These are phyloP conservation scores for Trachelus tabidus DNA, from an alignment of 2,888 invertebrate genomes.

Conservation along the genomic window DNA sequence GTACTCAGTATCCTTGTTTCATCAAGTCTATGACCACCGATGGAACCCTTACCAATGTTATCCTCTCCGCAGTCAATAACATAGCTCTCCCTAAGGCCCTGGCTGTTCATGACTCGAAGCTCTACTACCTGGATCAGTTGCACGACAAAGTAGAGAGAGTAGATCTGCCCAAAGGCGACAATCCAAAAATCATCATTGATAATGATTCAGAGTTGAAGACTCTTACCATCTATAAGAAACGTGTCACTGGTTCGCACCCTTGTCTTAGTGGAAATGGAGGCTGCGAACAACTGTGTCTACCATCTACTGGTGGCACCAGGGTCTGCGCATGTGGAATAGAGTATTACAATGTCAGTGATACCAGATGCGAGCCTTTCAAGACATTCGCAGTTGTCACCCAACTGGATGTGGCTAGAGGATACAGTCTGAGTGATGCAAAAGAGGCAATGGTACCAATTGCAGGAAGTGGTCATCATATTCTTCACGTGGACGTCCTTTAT, in stretches of 20 bases:
- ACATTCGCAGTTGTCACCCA: constrained; percentile 95
- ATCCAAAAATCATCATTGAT: constrained; percentile 79
- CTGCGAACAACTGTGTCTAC: constrained; percentile 95
- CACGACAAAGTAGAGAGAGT: constrained; percentile 91
- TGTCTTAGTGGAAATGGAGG: constrained; percentile 89
- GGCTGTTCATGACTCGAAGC: constrained; percentile 81
- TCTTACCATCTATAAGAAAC: constrained; percentile 88
- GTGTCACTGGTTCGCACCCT: constrained; percentile 84
- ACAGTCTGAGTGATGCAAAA: constrained; percentile 83
- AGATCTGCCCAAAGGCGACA: constrained; percentile 83
- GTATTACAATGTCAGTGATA: constrained; percentile 82
- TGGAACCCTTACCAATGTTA: constrained; percentile 76
- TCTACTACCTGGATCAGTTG: constrained; percentile 89
- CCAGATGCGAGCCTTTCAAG: constrained; percentile 82
- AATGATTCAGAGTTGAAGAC: constrained; percentile 91
- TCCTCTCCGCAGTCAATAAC: constrained; percentile 77
- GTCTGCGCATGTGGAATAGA: constrained; percentile 93
- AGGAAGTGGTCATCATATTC: constrained; percentile 88
- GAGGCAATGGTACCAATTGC: constrained; percentile 96
- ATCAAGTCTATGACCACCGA: constrained; percentile 79
- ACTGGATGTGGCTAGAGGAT: constrained; percentile 87
- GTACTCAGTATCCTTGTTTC: constrained; percentile 79
- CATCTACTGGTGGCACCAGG: constrained; percentile 79
- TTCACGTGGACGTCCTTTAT: constrained; percentile 91
- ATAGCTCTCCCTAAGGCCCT: constrained; percentile 85